Evolutionary conservation across 2,797 vertebrate genomes (phyloP).

Genomic region (Spea hammondii): DNA sequence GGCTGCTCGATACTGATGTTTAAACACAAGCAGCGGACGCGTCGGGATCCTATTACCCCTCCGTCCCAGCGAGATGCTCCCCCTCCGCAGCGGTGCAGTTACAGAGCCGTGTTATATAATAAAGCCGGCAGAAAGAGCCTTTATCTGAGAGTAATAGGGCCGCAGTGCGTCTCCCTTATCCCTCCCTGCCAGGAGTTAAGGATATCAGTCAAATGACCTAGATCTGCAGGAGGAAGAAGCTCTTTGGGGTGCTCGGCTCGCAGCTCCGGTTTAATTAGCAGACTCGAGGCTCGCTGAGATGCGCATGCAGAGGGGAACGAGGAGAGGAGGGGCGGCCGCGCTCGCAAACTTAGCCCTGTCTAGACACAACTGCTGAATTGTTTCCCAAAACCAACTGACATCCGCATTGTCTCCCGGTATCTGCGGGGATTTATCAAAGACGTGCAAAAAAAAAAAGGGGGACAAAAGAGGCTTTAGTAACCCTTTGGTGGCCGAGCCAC

Average conservation of each 20-base stretch:
- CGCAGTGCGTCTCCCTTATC: background rate
- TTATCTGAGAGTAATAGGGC: slow-evolving; percentile 17
- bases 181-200: slow-evolving; percentile 42
- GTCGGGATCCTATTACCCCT: background rate
- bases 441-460: slow-evolving; percentile 7
- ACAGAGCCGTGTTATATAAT: slow-evolving; percentile 29
- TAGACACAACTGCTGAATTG: slow-evolving; percentile 66
- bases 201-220: slow-evolving; percentile 68
- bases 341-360: slow-evolving; percentile 61
- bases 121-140: slow-evolving; percentile 19
- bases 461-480: slow-evolving; percentile 26
- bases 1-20: background rate
- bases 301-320: slow-evolving; percentile 54
- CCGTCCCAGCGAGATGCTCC: background rate
- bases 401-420: slow-evolving; percentile 41
- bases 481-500: slow-evolving; percentile 24
- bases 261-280: slow-evolving; percentile 66
- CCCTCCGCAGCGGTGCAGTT: slow-evolving; percentile 6
- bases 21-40: background rate
- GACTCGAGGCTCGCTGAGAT: slow-evolving; percentile 56
- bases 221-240: slow-evolving; percentile 54
- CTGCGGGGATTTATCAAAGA: slow-evolving; percentile 41
- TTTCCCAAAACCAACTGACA: slow-evolving; percentile 58
- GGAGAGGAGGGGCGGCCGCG: slow-evolving; percentile 47
- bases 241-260: slow-evolving; percentile 54